phyloP scores from a whole-genome alignment of 2,888 invertebrate genomes.

The Rhopalosiphum nymphaeae region DNA sequence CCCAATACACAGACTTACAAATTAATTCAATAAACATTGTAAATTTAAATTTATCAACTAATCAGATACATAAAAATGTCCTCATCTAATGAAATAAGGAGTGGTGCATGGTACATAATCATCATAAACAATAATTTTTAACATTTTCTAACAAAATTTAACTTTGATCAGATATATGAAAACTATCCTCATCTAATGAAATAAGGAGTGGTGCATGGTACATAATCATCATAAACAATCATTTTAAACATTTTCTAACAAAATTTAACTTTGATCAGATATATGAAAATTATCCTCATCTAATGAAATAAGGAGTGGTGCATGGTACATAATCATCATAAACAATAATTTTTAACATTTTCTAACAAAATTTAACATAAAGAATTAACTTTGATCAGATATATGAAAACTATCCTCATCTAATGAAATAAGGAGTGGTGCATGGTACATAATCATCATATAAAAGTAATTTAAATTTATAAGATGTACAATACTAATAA shows the following conservation, averaged over 20 bases:
- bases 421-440: slow-evolving; percentile 42
- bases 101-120: slow-evolving; percentile 63
- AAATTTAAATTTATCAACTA: neutral
- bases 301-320: slow-evolving; percentile 63
- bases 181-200: slow-evolving; percentile 14
- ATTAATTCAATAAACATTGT: neutral
- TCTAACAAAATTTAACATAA: neutral
- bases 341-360: neutral
- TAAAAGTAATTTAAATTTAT: slow-evolving; percentile 48
- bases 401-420: slow-evolving; percentile 4
- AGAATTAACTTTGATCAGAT: neutral
- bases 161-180: neutral
- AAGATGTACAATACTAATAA: neutral
- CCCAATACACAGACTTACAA: neutral
- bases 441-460: slow-evolving; percentile 62
- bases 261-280: neutral
- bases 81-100: slow-evolving; percentile 62
- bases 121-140: slow-evolving; percentile 27
- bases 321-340: slow-evolving; percentile 62
- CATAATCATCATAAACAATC: slow-evolving; percentile 35
- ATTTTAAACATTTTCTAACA: no score
- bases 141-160: no score
- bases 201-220: slow-evolving; percentile 50
- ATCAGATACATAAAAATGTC: neutral
- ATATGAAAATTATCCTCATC: slow-evolving; percentile 45